Evolutionary conservation across 2,797 vertebrate genomes (phyloP).

Genomic region (Galagoides demidoff): DNA sequence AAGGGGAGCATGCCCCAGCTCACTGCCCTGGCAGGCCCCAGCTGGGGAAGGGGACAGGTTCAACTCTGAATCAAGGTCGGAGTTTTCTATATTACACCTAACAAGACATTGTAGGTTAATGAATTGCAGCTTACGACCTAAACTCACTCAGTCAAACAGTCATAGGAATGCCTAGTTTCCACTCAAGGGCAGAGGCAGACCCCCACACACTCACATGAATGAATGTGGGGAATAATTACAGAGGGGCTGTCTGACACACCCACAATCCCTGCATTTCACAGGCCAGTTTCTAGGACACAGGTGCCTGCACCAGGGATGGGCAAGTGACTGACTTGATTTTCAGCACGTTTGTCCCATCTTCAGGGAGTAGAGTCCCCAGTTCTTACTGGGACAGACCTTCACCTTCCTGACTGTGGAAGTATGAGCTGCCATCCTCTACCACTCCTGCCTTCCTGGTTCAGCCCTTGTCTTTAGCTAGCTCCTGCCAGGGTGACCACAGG

Average conservation of each 20-base stretch:
- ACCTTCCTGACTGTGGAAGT: background rate
- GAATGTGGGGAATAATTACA: background rate
- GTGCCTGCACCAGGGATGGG: background rate
- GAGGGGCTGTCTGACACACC: background rate
- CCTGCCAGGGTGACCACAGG: background rate
- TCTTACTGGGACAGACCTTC: background rate
- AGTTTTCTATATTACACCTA: background rate
- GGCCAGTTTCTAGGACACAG: background rate
- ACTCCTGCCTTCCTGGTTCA: background rate
- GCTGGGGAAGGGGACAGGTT: background rate
- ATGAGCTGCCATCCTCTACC: background rate
- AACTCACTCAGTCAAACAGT: background rate
- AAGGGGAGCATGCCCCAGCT: background rate
- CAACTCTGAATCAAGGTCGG: too few relatives aligned
- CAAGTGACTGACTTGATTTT: background rate
- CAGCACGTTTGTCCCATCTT: background rate
- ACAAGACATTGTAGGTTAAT: background rate
- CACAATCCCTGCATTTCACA: background rate
- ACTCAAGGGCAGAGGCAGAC: too few relatives aligned
- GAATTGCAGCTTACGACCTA: background rate
- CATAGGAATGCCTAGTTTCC: background rate
- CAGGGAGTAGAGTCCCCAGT: background rate
- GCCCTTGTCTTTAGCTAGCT: too few relatives aligned
- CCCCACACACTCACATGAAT: background rate
- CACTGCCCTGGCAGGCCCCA: background rate